Evolutionary conservation across 2,113 vertebrate species (phyloP), one percentile per base, ranked within the genome.

Genomic region (Xyliphius kryptos): DNA sequence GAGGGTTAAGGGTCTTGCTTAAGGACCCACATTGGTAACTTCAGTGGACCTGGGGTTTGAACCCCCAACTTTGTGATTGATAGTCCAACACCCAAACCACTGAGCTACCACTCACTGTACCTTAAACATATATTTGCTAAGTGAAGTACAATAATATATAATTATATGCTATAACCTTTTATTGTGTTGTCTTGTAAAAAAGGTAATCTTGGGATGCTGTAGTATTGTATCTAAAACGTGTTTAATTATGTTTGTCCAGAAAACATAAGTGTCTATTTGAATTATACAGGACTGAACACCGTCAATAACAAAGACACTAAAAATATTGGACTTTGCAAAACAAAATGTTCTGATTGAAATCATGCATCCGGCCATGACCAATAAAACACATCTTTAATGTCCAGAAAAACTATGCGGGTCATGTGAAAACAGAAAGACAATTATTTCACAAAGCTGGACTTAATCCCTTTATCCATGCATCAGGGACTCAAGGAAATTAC

Each of bases 381-480:
- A 12, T 64, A 16, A 21, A 54, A 26, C 70, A 76, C 79, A 70
- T 69, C 53, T 68, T 74, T 14, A 16, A 49, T 61, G 58, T 61
- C 56, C 56, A 17, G 41, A 37, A 66, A 43, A 75, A 74, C 40
- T 56, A 58, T 56, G 10, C 67, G 63, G 54, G 79, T 86, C 86
- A 87, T 85, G 83, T 85, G 86, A 82, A 77, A 62, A 63, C 66
- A 73, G 63, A 75, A 49, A 74, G 79, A 72, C 71, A 73, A 77
- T 81, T 82, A 80, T 82, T 86, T 78, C 79, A 79, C 78, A 69
- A 76, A 71, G 73, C 26, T 76, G 77, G 75, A 70, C 52, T 70
- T 87, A 88, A 87, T 85, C 85, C 80, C 79, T 80, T 86, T 81
- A 82, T 73, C 69, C 67, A 41, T 68, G 73, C 66, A 69, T 32